Evolutionary conservation across 2,113 vertebrate species (phyloP).

Genomic region (Menidia beryllina): DNA sequence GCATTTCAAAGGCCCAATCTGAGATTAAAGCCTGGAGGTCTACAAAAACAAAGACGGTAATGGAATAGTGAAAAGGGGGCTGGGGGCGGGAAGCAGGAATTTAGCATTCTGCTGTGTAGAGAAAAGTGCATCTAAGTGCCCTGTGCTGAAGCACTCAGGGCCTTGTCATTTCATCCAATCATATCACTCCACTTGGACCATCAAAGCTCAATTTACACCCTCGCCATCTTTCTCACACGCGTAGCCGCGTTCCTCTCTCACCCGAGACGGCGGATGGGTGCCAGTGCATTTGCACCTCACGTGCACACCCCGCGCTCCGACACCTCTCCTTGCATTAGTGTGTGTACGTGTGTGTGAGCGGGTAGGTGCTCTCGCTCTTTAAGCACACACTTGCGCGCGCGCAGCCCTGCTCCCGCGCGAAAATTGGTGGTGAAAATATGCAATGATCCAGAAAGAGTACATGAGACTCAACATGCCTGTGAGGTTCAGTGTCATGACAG

Average conservation of each 20-base stretch:
- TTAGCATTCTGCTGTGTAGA: slow-evolving; percentile 54
- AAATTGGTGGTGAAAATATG: slow-evolving; percentile 73
- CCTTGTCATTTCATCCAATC: slow-evolving; percentile 71
- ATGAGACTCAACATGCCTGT: slow-evolving; percentile 64
- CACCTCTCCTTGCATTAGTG: too few species aligned
- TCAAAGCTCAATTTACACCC: slow-evolving; percentile 82
- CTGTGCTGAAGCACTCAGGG: slow-evolving; percentile 36
- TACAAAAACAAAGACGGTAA: slow-evolving; percentile 68
- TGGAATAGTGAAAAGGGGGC: slow-evolving; percentile 50
- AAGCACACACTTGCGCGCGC: neutral
- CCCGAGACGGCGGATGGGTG: slow-evolving; percentile 65
- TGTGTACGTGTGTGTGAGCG: slow-evolving; percentile 5
- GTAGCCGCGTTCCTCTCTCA: slow-evolving; percentile 60
- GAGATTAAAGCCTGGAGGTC: slow-evolving; percentile 71
- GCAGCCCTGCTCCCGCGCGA: neutral
- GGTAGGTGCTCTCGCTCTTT: slow-evolving; percentile 28
- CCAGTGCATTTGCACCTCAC: slow-evolving; percentile 80
- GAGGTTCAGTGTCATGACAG: slow-evolving; percentile 54
- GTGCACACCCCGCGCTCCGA: slow-evolving; percentile 34
- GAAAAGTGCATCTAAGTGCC: slow-evolving; percentile 53
- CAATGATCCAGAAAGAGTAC: slow-evolving; percentile 62
- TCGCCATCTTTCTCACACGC: slow-evolving; percentile 25
- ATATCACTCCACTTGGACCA: slow-evolving; percentile 64
- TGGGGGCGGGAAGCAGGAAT: slow-evolving; percentile 57
- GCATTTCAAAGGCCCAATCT: slow-evolving; percentile 70